Evolutionary conservation across 2,797 vertebrate species (phyloP).

Genomic region (Graptemys geographica): DNA sequence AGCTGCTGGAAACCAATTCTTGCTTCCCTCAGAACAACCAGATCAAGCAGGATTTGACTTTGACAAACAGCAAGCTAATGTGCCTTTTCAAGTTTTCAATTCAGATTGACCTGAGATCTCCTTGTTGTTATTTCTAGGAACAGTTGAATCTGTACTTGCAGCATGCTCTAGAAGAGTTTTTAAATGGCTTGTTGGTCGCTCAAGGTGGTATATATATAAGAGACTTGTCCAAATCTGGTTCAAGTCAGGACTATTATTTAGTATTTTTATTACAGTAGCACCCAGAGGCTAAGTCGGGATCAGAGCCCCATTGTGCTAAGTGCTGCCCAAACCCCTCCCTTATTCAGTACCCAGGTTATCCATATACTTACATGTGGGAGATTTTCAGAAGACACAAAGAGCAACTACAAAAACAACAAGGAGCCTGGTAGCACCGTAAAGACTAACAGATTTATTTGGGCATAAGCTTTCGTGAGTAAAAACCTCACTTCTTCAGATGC

Average conservation of each 20-base stretch:
- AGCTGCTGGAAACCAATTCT: not conserved
- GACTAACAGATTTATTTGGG: no score
- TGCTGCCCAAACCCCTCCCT: not conserved
- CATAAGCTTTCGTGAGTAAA: no score
- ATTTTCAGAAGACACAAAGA: not conserved
- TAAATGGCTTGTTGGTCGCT: not conserved
- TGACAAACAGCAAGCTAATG: not conserved
- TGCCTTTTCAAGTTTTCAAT: not conserved
- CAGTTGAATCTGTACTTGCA: not conserved
- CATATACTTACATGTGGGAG: not conserved
- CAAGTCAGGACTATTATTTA: not conserved
- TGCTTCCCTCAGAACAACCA: not conserved
- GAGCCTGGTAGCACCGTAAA: no score
- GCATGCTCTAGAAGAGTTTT: not conserved
- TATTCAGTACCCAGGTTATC: not conserved
- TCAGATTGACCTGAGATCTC: not conserved
- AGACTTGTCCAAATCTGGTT: not conserved
- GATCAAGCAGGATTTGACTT: not conserved
- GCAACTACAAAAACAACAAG: not conserved
- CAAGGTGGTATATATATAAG: not conserved
- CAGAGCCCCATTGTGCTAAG: not conserved
- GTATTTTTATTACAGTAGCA: not conserved
- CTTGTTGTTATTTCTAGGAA: not conserved
- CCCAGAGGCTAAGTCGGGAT: not conserved
- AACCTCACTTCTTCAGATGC: no score